Evolutionary conservation across 2,797 vertebrate species (phyloP).

Genomic region (Rhinoraja longicauda): DNA sequence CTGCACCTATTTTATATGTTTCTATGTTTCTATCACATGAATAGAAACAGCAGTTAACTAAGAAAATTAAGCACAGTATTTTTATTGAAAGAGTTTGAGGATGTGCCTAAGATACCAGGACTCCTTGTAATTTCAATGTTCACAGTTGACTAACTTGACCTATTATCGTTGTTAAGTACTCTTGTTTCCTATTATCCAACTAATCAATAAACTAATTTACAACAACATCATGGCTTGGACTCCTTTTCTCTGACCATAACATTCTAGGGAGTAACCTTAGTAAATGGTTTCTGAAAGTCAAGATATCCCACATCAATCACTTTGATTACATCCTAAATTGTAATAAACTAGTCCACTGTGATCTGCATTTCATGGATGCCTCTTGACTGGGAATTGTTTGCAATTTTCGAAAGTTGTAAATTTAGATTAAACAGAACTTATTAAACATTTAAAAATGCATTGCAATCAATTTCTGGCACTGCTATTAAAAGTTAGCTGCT

Average conservation of each 20-base stretch:
- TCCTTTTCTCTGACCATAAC: slow-evolving; percentile 1
- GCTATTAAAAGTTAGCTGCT: not conserved
- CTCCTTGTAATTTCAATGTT: slow-evolving; percentile 4
- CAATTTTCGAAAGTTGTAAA: slow-evolving; percentile 18
- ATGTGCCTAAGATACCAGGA: not conserved
- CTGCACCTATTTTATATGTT: no score
- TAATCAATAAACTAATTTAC: slow-evolving; percentile 35
- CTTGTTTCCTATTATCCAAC: slow-evolving; percentile 30
- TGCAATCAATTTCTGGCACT: slow-evolving; percentile 8
- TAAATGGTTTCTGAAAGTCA: not conserved
- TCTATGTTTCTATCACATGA: no score
- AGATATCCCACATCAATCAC: not conserved
- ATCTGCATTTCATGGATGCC: not conserved
- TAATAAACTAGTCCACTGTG: not conserved
- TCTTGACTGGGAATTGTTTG: slow-evolving; percentile 10
- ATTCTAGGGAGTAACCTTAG: not conserved
- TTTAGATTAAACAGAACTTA: slow-evolving; percentile 19
- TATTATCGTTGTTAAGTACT: slow-evolving; percentile 32
- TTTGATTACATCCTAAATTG: slow-evolving; percentile 25
- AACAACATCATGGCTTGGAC: not conserved
- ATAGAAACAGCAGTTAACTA: not conserved
- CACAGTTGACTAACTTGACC: slow-evolving; percentile 32
- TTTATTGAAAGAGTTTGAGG: slow-evolving; percentile 21
- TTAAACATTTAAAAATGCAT: slow-evolving; percentile 14
- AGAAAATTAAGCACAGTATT: not conserved